Conservation (phyloP, 23 tunicate genomes). For the Ciona savignyi region DNA sequence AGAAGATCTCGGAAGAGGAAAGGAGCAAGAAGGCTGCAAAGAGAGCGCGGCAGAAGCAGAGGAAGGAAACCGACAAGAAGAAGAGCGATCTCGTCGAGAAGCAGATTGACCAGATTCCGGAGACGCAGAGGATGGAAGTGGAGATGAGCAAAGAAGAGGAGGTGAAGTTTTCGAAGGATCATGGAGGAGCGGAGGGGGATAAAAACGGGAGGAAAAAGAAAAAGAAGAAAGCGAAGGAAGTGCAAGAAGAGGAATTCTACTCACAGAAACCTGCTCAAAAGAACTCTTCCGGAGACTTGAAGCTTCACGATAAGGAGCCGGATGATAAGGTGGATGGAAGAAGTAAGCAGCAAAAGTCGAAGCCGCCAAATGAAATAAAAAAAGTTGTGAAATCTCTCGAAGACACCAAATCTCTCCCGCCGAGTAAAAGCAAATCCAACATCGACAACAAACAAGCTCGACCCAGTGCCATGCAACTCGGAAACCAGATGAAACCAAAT, state of each 20-base stretch:
- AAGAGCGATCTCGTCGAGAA: too few species aligned
- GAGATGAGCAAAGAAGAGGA: not conserved
- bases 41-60: constrained; percentile 42
- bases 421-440: not conserved
- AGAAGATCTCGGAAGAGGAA: constrained; percentile 12
- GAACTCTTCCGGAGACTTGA: not conserved
- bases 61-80: constrained; percentile 30
- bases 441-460: not conserved
- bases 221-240: constrained; percentile 33
- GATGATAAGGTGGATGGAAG: not conserved
- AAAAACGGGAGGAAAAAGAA: constrained; percentile 20
- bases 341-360: not conserved
- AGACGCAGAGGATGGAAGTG: not conserved
- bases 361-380: not conserved
- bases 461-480: not conserved
- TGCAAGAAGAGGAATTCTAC: too few species aligned
- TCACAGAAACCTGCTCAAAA: not conserved
- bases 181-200: not conserved
- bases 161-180: not conserved
- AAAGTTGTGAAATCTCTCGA: not conserved
- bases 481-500: not conserved
- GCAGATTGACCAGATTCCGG: too few species aligned
- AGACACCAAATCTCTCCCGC: not conserved
- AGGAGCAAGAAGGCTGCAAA: constrained; percentile 27
- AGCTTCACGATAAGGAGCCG: constrained; percentile 1